Evolutionary conservation across 2,113 vertebrate species (phyloP).

Genomic region (Oryzias curvinotus): DNA sequence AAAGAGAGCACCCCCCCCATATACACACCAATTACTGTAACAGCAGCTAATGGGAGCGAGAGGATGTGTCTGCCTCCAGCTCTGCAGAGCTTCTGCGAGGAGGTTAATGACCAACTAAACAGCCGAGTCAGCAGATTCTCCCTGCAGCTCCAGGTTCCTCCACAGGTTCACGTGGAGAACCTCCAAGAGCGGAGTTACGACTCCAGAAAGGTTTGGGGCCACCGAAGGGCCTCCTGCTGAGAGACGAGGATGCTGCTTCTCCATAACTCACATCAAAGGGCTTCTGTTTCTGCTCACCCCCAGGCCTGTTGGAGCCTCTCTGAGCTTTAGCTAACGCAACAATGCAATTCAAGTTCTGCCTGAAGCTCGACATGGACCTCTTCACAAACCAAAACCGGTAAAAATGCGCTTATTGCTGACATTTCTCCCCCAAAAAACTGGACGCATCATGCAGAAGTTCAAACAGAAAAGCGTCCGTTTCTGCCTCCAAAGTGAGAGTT

Average conservation of each 20-base stretch:
- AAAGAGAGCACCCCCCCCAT: conserved; percentile 60
- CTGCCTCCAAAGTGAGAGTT: too few relatives aligned
- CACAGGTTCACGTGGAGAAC: conserved; percentile 41
- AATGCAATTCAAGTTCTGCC: too few relatives aligned
- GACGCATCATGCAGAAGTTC: too few relatives aligned
- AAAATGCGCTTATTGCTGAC: too few relatives aligned
- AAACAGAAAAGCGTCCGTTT: too few relatives aligned
- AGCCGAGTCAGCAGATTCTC: conserved; percentile 54
- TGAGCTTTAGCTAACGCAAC: too few relatives aligned
- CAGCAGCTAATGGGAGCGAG: conserved; percentile 33
- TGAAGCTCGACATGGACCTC: too few relatives aligned
- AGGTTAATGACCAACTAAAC: conserved; percentile 62
- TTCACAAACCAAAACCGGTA: too few relatives aligned
- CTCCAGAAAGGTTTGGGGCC: conserved; percentile 5
- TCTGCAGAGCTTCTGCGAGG: conserved; percentile 50
- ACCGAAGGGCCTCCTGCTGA: conserved; percentile 10
- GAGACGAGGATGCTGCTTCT: conserved; percentile 4
- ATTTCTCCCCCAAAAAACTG: too few relatives aligned
- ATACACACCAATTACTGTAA: conserved; percentile 65
- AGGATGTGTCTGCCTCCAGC: conserved; percentile 38
- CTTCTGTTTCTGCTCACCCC: neutral
- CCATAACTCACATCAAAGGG: neutral
- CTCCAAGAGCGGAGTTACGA: conserved; percentile 30
- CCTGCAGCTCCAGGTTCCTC: conserved; percentile 1
- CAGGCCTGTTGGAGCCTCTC: neutral